phyloP scores from a whole-genome alignment of 2,797 vertebrate genomes.

The Trachops cirrhosus region DNA sequence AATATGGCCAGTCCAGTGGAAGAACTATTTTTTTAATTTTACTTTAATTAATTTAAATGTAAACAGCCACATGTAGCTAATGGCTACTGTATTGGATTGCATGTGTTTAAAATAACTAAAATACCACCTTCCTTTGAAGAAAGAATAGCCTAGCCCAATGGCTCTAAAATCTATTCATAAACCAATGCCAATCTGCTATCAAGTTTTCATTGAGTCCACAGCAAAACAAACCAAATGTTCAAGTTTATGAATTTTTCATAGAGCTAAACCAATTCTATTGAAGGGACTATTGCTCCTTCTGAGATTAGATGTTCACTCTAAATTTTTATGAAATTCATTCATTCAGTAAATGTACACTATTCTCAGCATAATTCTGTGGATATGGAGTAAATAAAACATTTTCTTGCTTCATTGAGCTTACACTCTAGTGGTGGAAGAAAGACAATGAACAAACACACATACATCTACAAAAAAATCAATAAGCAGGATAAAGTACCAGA shows the following conservation, averaged over 20 bases:
- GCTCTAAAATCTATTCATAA: background rate
- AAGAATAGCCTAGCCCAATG: background rate
- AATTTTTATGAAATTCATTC: background rate
- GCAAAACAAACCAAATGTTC: background rate
- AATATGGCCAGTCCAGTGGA: background rate
- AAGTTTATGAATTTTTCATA: conserved; percentile 24
- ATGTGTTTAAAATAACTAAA: conserved; percentile 19
- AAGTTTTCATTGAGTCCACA: background rate
- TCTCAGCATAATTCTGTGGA: background rate
- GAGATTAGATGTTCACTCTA: background rate
- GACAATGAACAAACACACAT: background rate
- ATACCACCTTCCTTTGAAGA: conserved; percentile 11
- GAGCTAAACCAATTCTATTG: conserved; percentile 18
- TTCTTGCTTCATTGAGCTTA: background rate
- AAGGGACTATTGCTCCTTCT: background rate
- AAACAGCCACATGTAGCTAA: background rate
- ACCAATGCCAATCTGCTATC: background rate
- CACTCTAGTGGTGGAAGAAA: background rate
- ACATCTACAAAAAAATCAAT: background rate
- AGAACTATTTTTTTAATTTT: conserved; percentile 12
- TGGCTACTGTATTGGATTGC: background rate
- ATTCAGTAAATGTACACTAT: background rate
- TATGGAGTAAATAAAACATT: conserved; percentile 5
- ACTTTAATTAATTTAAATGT: conserved; percentile 31
- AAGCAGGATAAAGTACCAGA: background rate